phyloP scores from a whole-genome alignment of 2,113 vertebrate species.

The Pongo pygmaeus region DNA sequence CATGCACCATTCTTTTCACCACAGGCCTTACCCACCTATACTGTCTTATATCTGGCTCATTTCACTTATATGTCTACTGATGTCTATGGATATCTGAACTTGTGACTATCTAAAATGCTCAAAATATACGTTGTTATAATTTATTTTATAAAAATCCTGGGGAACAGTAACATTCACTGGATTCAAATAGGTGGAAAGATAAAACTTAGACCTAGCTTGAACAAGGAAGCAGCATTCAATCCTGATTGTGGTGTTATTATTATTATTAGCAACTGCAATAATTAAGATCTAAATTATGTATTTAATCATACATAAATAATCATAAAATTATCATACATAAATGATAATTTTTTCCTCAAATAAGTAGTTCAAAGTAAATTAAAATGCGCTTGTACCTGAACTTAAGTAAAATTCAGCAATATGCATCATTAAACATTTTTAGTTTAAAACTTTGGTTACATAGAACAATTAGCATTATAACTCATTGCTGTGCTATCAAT shows the following conservation, averaged over 20 bases:
- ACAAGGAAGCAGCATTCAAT: neutral
- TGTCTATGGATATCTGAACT: neutral
- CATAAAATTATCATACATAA: neutral
- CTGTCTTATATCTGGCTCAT: neutral
- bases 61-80: neutral
- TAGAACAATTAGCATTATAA: neutral
- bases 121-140: neutral
- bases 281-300: neutral
- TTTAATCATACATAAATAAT: neutral
- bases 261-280: neutral
- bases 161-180: neutral
- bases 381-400: conserved; percentile 9
- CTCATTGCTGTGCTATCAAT: neutral
- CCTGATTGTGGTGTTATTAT: neutral
- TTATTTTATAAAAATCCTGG: conserved; percentile 33
- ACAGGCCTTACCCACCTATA: neutral
- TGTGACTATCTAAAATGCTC: neutral
- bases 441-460: neutral
- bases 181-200: neutral
- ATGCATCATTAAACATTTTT: neutral
- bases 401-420: conserved; percentile 25
- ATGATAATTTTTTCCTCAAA: neutral
- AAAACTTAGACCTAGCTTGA: neutral
- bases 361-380: conserved; percentile 20
- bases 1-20: neutral